phyloP scores from a whole-genome alignment of 2,888 invertebrate genomes.

The Girardia tigrina region DNA sequence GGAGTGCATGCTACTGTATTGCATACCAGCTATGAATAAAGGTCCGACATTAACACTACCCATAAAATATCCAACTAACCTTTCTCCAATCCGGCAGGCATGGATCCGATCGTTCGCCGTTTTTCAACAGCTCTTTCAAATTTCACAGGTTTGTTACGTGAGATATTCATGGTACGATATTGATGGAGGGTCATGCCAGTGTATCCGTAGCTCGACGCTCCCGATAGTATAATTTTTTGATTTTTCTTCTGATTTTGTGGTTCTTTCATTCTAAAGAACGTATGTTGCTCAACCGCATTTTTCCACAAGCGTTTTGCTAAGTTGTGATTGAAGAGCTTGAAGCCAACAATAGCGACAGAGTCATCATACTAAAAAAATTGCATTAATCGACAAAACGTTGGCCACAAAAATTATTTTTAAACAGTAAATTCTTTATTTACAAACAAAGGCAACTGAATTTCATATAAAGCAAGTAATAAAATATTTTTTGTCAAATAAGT shows the following conservation, averaged over 20 bases:
- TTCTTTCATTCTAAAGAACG: constrained; percentile 68
- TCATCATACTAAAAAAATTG: constrained; percentile 44
- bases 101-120: constrained; percentile 34
- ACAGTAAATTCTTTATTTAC: too few species aligned
- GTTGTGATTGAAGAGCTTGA: constrained; percentile 80
- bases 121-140: constrained; percentile 35
- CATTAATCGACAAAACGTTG: too few species aligned
- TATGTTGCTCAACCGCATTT: constrained; percentile 95
- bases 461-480: too few species aligned
- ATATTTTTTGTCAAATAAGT: too few species aligned
- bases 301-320: constrained; percentile 96
- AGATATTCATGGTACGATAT: constrained; percentile 37
- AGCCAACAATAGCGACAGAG: constrained; percentile 86
- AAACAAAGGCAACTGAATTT: too few species aligned
- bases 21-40: constrained; percentile 25
- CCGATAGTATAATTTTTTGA: not conserved
- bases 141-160: constrained; percentile 26
- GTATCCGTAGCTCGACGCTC: constrained; percentile 34
- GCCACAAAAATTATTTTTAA: too few species aligned
- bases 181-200: constrained; percentile 36
- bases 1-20: constrained; percentile 35
- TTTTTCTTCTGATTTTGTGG: not conserved
- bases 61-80: not conserved
- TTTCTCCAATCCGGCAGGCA: constrained; percentile 34
- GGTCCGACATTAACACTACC: not conserved